phyloP scores from a whole-genome alignment of 2,113 vertebrate species.

The Salvator merianae region DNA sequence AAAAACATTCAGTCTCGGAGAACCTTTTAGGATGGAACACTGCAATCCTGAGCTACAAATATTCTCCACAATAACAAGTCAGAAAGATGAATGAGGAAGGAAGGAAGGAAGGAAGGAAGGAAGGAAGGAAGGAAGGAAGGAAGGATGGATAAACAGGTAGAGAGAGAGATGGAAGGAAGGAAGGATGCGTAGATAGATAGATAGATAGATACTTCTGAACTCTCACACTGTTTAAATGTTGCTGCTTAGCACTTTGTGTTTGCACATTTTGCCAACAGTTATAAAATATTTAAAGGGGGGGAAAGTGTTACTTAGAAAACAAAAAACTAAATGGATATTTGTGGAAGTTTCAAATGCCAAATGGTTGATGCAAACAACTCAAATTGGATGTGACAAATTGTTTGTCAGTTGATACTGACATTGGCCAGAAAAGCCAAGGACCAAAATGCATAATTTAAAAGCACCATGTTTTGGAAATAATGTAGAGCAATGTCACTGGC shows the following conservation, averaged over 20 bases:
- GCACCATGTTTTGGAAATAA: background rate
- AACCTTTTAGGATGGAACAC: too few relatives aligned
- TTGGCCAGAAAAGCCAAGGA: background rate
- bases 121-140: too few relatives aligned
- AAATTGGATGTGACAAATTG: background rate
- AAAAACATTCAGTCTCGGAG: too few relatives aligned
- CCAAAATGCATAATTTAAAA: background rate
- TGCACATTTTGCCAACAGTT: background rate
- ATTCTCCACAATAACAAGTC: too few relatives aligned
- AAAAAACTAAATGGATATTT: background rate
- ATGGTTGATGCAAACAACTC: background rate
- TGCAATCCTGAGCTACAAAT: too few relatives aligned
- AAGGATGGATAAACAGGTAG: too few relatives aligned
- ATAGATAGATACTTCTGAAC: background rate
- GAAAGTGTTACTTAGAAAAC: background rate
- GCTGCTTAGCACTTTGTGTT: background rate
- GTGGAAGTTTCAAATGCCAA: background rate
- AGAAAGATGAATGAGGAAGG: too few relatives aligned
- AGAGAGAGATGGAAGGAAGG: too few relatives aligned
- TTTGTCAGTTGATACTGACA: constrained; percentile 26
- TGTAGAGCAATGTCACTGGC: background rate
- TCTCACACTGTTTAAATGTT: background rate
- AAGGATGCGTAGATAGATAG: too few relatives aligned
- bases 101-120: too few relatives aligned
- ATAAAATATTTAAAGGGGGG: background rate